Base-by-base conservation (phyloP, 2,113 vertebrate genomes). In the Cryptoleucopteryx plumbea region DNA sequence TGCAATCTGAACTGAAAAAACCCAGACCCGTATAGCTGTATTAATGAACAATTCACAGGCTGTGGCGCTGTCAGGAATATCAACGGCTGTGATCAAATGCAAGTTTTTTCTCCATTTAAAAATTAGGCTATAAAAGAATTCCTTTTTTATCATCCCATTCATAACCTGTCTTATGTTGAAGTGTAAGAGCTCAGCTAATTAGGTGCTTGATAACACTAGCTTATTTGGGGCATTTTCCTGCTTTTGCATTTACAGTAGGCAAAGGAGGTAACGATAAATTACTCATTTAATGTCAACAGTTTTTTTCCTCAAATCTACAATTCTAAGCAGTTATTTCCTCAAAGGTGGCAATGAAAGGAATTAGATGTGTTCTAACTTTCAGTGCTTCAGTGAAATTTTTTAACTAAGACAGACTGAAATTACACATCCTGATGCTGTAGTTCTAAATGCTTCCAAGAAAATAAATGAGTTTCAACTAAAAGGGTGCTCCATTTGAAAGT, bases 141-240 rank as follows among this genome's bases (percentile, higher is more conserved):
- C 87, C 77, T 62, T 93, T 98, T 96, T 97, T 94, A 95, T 96
- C 95, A 96, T 93, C 56, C 52, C 47, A 97, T 97, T 97, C 93
- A 96, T 94, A 96, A 93, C 58, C 72, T 96, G 89, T 96, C 97
- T 97, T 91, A 70, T 72, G 88, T 84, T 80, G 90, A 97, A 88
- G 75, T 79, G 43, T 80, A 96, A 90, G 67, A 96, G 90, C 93
- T 82, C 84, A 94, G 93, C 90, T 96, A 96, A 96, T 98, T 97
- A 95, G 93, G 92, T 91, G 79, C 62, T 95, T 93, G 92, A 97
- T 97, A 97, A 96, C 96, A 79, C 68, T 73, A 86, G 93, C 74
- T 97, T 96, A 63, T 86, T 95, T 92, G 56, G 79, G 84, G 84
- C 61, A 68, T 96, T 96, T 97, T 96, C 93, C 92, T 97, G 79